A percentile compares a stretch with the other conserved stretches of the same genome.
Evolutionary conservation across 1,140 invertebrate genomes (phyloP).

Genomic region (Nymphalis io): DNA sequence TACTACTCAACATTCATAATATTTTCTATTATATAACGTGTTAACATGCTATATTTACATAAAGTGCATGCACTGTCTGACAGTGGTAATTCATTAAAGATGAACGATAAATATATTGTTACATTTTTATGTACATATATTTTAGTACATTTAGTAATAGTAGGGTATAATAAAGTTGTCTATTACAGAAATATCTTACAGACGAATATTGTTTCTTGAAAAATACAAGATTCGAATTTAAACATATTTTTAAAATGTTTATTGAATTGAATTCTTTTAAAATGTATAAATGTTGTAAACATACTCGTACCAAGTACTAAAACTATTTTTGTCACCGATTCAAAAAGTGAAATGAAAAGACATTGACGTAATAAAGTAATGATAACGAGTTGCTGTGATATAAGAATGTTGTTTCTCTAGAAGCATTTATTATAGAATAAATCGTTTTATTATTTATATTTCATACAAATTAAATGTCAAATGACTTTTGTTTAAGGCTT

Average conservation of each 20-base stretch:
- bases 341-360: constrained; percentile 4
- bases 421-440: neutral
- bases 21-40: neutral
- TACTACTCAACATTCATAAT: neutral
- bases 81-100: neutral
- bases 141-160: no score
- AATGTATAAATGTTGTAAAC: no score
- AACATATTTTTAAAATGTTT: no score
- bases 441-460: neutral
- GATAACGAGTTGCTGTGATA: neutral
- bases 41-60: constrained; percentile 12
- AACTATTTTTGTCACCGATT: constrained; percentile 1
- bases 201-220: no score
- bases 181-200: no score
- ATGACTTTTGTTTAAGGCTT: neutral
- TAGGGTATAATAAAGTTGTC: no score
- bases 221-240: no score
- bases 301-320: neutral
- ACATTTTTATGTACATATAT: neutral
- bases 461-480: neutral
- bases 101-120: neutral
- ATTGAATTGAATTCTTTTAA: no score
- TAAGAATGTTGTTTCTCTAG: neutral
- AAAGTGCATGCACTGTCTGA: neutral
- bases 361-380: constrained; percentile 8